These are phyloP conservation scores for Procambarus virginalis DNA, from an alignment of 1,140 invertebrate species.

Conservation along the genomic window DNA sequence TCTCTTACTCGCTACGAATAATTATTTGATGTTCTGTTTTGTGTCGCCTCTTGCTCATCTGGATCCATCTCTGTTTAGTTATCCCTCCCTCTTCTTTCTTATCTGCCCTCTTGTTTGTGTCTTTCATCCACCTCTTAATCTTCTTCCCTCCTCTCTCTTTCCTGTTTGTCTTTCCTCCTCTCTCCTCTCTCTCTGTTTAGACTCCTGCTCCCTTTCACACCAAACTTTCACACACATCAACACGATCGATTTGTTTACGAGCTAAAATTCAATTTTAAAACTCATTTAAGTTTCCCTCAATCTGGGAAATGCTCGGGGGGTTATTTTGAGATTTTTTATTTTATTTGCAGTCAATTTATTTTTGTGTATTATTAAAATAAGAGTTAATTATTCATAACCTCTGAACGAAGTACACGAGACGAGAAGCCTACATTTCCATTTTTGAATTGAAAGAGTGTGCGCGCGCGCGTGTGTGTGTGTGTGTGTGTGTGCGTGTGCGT, in stretches of 20 bases:
- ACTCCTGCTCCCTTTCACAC: constrained; percentile 28
- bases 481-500: no score
- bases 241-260: constrained; percentile 43
- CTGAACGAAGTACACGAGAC: not conserved
- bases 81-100: not conserved
- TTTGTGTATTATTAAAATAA: no score
- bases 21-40: no score
- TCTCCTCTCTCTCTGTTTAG: not conserved
- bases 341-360: no score
- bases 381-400: not conserved
- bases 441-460: not conserved
- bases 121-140: not conserved
- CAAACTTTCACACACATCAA: constrained; percentile 10
- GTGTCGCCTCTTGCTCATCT: not conserved
- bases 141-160: not conserved
- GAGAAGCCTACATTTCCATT: not conserved
- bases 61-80: not conserved
- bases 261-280: constrained; percentile 37
- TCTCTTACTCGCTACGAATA: no score
- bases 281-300: constrained; percentile 36
- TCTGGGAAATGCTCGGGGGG: not conserved
- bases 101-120: no score
- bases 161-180: not conserved
- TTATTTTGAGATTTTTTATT: constrained; percentile 2
- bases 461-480: not conserved